phyloP scores from a whole-genome alignment of 2,113 vertebrate species.

The Pollachius pollachius region DNA sequence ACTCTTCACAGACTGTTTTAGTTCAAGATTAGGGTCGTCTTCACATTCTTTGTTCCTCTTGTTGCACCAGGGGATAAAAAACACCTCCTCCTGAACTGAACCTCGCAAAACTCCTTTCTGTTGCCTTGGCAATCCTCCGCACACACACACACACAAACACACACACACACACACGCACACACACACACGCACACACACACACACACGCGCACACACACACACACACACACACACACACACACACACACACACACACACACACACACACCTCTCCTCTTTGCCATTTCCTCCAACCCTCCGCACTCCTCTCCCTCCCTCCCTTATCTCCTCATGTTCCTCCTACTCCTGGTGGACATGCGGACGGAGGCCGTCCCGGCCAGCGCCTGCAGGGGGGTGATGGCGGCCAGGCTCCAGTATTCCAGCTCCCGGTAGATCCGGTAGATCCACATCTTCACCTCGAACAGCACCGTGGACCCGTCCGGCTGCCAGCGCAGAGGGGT shows the following conservation, averaged over 20 bases:
- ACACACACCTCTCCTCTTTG: too few relatives aligned
- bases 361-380: conserved; percentile 26
- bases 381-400: conserved; percentile 48
- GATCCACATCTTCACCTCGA: conserved; percentile 70
- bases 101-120: too few relatives aligned
- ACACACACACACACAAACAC: too few relatives aligned
- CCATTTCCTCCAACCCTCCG: background rate
- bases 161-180: too few relatives aligned
- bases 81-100: too few relatives aligned
- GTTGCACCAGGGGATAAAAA: too few relatives aligned
- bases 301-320: background rate
- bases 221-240: too few relatives aligned
- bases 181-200: too few relatives aligned
- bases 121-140: too few relatives aligned
- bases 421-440: conserved; percentile 67
- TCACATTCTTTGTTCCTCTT: conserved; percentile 5
- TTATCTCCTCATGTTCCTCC: conserved; percentile 42
- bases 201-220: too few relatives aligned
- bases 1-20: background rate
- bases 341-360: conserved; percentile 18
- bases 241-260: too few relatives aligned
- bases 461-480: conserved; percentile 31
- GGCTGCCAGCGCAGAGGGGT: conserved; percentile 31
- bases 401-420: conserved; percentile 62
- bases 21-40: background rate